phyloP scores from a whole-genome alignment of 2,113 vertebrate species.

The Corynorhinus townsendii region DNA sequence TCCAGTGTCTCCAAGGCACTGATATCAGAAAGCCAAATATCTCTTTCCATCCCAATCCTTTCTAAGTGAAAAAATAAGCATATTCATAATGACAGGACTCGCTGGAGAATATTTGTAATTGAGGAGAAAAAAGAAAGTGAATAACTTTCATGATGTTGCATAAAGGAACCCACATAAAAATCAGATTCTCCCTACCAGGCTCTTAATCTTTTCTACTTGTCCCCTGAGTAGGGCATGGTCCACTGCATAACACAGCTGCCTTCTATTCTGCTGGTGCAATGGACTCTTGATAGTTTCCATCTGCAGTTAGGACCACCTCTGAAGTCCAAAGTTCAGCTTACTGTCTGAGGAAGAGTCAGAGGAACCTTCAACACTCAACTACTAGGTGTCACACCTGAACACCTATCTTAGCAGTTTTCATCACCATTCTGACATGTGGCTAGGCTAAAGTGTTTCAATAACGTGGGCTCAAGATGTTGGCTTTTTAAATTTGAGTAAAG shows the following conservation, averaged over 20 bases:
- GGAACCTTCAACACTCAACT: neutral
- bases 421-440: neutral
- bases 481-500: constrained; percentile 1
- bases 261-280: neutral
- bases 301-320: constrained; percentile 11
- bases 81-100: neutral
- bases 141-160: neutral
- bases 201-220: neutral
- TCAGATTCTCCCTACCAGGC: neutral
- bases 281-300: neutral
- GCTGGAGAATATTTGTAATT: neutral
- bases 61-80: neutral
- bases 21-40: neutral
- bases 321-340: neutral
- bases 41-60: neutral
- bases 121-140: neutral
- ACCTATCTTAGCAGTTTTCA: neutral
- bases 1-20: neutral
- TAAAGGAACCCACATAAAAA: neutral
- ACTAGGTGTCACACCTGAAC: neutral
- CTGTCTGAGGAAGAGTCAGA: neutral
- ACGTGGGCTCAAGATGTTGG: neutral
- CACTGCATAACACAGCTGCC: neutral
- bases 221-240: neutral
- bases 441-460: neutral